Conservation (phyloP, 2,888 invertebrate genomes). For the Megamerina dolium region DNA sequence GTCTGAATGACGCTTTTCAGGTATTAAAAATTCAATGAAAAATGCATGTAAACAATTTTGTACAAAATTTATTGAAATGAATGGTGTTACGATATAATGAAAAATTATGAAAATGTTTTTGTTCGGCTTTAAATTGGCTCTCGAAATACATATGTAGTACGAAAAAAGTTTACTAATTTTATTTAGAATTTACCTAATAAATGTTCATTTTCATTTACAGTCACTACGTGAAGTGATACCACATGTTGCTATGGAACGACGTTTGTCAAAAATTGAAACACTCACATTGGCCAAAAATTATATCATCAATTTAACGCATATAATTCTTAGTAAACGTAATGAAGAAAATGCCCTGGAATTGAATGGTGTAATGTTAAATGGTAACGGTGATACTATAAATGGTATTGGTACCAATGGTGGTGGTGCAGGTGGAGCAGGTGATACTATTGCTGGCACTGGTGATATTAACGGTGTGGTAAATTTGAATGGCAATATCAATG, state of each 20-base stretch:
- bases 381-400: conserved; percentile 7
- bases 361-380: conserved; percentile 29
- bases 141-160: conserved; percentile 3
- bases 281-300: conserved; percentile 84
- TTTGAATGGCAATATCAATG: background rate
- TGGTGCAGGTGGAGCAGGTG: conserved; percentile 14
- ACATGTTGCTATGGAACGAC: conserved; percentile 76
- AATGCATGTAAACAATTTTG: too few relatives aligned
- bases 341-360: conserved; percentile 48
- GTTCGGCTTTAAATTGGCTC: background rate
- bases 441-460: conserved; percentile 13
- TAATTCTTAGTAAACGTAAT: conserved; percentile 70
- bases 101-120: too few relatives aligned
- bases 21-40: conserved; percentile 47
- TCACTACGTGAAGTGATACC: conserved; percentile 79
- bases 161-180: background rate
- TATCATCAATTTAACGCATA: conserved; percentile 81
- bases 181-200: conserved; percentile 4
- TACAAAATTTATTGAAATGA: background rate
- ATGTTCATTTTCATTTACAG: conserved; percentile 47
- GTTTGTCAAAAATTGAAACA: conserved; percentile 83
- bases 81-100: too few relatives aligned
- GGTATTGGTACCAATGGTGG: conserved; percentile 13
- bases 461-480: conserved; percentile 7
- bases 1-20: conserved; percentile 85